These are phyloP conservation scores for Lytechinus pictus DNA, from an alignment of 35 echinoderm and acorn worm species.

Conservation along the genomic window DNA sequence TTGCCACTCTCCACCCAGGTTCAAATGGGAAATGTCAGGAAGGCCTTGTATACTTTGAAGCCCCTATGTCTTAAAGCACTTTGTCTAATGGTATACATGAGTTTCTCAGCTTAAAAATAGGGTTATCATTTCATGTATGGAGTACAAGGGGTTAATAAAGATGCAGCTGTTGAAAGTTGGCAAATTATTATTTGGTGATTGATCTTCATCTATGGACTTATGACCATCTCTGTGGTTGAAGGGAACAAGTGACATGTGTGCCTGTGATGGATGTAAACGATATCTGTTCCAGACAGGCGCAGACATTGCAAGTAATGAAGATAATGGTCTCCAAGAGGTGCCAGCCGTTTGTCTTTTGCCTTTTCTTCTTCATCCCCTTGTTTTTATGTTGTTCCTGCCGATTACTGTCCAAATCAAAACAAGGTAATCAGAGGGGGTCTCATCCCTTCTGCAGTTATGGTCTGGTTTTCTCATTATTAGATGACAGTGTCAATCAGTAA, in stretches of 20 bases:
- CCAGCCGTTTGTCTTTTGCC: not conserved
- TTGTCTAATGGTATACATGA: no score
- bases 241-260: not conserved
- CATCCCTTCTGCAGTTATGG: not conserved
- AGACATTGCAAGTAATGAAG: conserved; percentile 18
- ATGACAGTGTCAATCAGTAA: not conserved
- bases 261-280: not conserved
- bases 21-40: no score
- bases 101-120: no score
- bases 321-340: conserved; percentile 10
- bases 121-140: no score
- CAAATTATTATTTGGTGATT: not conserved
- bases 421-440: not conserved
- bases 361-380: not conserved
- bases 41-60: no score
- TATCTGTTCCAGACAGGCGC: not conserved
- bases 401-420: conserved; percentile 19
- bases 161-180: not conserved
- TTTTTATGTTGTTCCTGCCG: conserved; percentile 9
- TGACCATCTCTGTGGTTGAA: not conserved
- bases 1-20: no score
- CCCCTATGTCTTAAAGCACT: no score
- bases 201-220: not conserved
- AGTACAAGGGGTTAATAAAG: not conserved
- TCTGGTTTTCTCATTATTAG: conserved; percentile 1